phyloP scores from a whole-genome alignment of 2,113 vertebrate genomes.

The Mastomys natalensis region DNA sequence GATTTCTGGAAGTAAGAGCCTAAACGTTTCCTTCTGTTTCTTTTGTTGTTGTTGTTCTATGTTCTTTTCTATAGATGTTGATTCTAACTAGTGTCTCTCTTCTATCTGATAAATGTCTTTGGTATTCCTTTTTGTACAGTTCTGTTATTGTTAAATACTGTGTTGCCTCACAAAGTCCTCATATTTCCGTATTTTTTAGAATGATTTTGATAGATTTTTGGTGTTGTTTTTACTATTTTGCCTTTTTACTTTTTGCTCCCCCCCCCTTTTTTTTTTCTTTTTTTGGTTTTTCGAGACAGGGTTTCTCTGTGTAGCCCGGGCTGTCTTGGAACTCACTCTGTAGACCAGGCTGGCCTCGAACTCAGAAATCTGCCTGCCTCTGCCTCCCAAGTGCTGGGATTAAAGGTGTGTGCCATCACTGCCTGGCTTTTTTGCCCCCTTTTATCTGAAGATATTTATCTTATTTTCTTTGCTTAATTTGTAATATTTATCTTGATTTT shows the following conservation, averaged over 20 bases:
- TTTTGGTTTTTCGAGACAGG: too few relatives aligned
- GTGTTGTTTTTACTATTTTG: background rate
- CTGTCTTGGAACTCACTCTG: too few relatives aligned
- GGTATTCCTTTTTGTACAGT: conserved; percentile 15
- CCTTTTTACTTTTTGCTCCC: background rate
- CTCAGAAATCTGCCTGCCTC: too few relatives aligned
- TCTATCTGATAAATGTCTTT: background rate
- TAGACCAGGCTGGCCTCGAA: too few relatives aligned
- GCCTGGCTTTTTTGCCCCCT: too few relatives aligned
- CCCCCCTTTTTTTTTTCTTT: too few relatives aligned
- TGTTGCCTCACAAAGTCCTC: background rate
- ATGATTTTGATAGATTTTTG: background rate
- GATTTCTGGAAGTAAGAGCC: background rate
- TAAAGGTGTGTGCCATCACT: too few relatives aligned
- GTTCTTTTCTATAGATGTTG: background rate
- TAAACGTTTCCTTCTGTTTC: background rate
- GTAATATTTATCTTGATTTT: too few relatives aligned
- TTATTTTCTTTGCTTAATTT: background rate
- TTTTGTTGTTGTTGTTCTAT: background rate
- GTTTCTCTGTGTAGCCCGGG: too few relatives aligned
- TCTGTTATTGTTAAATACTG: background rate
- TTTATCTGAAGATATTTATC: conserved; percentile 8
- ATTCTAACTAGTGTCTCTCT: background rate
- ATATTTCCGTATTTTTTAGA: background rate
- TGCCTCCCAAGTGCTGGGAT: too few relatives aligned